Percentiles rank a stretch among this genome's conserved stretches.
Evolutionary conservation across 2,888 invertebrate genomes (phyloP).

Genomic region (Frankliniella intonsa): DNA sequence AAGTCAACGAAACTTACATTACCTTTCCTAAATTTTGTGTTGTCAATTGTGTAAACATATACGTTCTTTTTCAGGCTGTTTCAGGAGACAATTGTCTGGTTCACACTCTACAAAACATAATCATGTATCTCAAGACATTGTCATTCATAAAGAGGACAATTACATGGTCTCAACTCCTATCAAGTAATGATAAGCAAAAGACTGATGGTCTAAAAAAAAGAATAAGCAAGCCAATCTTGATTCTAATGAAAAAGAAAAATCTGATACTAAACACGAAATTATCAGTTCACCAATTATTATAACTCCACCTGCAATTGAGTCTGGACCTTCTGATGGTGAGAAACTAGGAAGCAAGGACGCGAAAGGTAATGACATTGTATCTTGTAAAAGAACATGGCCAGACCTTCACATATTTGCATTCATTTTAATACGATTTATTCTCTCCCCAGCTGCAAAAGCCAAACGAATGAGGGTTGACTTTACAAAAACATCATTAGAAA

Average conservation of each 20-base stretch:
- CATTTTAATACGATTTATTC: not conserved
- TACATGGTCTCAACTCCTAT: not conserved
- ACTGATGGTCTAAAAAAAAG: slow-evolving; percentile 32
- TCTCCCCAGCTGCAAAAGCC: slow-evolving; percentile 46
- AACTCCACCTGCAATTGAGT: not conserved
- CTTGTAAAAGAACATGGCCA: too few species aligned
- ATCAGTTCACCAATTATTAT: not conserved
- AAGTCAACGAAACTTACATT: not conserved
- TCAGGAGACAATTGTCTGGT: not conserved
- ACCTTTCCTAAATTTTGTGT: not conserved
- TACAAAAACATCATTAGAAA: slow-evolving; percentile 68
- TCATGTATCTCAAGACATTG: not conserved
- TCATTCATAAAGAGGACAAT: not conserved
- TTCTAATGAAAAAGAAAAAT: not conserved
- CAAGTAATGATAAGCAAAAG: slow-evolving; percentile 31
- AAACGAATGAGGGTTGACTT: slow-evolving; percentile 62
- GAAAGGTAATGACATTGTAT: not conserved
- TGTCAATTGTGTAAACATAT: not conserved
- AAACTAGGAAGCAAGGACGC: not conserved
- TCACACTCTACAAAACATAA: not conserved
- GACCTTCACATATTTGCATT: not conserved
- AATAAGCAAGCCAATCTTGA: not conserved
- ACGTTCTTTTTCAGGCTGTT: not conserved
- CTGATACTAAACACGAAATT: not conserved
- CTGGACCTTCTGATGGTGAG: not conserved